These are phyloP conservation scores for Lithophane leautieri DNA, from an alignment of 2,888 invertebrate genomes.

Conservation along the genomic window DNA sequence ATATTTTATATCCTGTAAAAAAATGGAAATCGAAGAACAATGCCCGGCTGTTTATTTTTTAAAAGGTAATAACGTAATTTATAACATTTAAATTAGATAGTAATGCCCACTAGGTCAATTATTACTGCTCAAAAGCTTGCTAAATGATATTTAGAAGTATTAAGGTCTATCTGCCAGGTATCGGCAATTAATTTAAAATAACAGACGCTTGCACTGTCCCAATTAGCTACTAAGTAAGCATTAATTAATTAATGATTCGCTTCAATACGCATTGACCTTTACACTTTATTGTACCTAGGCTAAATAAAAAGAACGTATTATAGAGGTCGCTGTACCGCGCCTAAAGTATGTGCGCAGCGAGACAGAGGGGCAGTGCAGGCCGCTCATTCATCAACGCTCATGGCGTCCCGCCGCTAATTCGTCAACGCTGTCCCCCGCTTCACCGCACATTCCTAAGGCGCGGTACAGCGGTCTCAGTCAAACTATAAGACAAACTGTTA, in stretches of 20 bases:
- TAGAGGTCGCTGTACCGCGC: no score
- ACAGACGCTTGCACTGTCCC: slow-evolving; percentile 29
- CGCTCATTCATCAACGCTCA: no score
- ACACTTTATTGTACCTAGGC: not conserved
- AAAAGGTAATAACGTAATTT: not conserved
- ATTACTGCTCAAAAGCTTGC: slow-evolving; percentile 42
- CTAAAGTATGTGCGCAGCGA: no score
- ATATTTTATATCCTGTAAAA: not conserved
- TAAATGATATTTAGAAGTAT: slow-evolving; percentile 9
- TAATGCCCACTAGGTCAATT: not conserved
- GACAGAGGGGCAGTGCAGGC: no score
- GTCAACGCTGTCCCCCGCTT: no score
- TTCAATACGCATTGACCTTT: not conserved
- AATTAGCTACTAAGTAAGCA: slow-evolving; percentile 4
- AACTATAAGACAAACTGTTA: no score
- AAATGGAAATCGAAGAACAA: not conserved
- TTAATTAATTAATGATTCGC: not conserved
- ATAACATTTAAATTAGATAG: not conserved
- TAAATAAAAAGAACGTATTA: not conserved
- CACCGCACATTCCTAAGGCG: no score
- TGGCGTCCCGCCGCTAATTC: no score
- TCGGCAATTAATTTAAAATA: slow-evolving; percentile 8
- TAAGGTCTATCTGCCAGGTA: not conserved
- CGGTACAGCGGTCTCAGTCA: no score
- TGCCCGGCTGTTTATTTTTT: not conserved